Percentiles rank a stretch among this genome's conserved stretches.
phyloP scores from a whole-genome alignment of 64 coral and sea anemone genomes.

The Porites lutea region DNA sequence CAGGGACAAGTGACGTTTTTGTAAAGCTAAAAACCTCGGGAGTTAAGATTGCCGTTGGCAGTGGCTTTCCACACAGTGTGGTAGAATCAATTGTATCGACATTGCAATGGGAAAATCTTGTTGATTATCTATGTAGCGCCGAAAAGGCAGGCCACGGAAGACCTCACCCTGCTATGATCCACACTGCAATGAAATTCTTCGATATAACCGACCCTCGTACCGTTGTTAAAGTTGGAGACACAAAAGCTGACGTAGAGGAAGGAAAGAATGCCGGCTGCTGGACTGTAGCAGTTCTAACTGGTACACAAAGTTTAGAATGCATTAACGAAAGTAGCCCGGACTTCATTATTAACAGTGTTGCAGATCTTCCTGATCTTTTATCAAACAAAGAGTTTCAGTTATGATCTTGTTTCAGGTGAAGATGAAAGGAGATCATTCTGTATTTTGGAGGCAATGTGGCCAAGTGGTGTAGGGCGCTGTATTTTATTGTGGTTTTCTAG shows the following conservation, averaged over 20 bases:
- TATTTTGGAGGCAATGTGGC: too few species aligned
- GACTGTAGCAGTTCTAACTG: conserved; percentile 94
- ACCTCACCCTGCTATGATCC: conserved; percentile 95
- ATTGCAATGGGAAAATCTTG: conserved; percentile 67
- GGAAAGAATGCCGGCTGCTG: conserved; percentile 94
- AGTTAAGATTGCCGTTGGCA: conserved; percentile 84
- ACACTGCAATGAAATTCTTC: conserved; percentile 83
- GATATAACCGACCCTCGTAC: conserved; percentile 47
- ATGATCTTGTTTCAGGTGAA: background rate
- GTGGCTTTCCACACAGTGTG: conserved; percentile 94
- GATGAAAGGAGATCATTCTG: too few species aligned
- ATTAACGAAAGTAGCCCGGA: conserved; percentile 75
- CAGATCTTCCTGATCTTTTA: conserved; percentile 66
- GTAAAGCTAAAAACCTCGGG: conserved; percentile 68
- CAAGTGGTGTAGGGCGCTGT: too few species aligned
- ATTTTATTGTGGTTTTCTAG: too few species aligned
- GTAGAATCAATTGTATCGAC: conserved; percentile 79
- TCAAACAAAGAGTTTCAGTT: conserved; percentile 4
- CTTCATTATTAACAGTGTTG: conserved; percentile 87
- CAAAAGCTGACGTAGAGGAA: conserved; percentile 87
- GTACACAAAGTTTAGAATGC: conserved; percentile 74
- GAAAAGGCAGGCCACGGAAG: conserved; percentile 92
- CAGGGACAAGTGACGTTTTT: conserved; percentile 85
- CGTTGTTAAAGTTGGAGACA: conserved; percentile 93
- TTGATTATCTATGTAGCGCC: conserved; percentile 88